These are phyloP conservation scores for Cyclargus thomasi DNA, from an alignment of 1,140 invertebrate genomes.

Conservation along the genomic window DNA sequence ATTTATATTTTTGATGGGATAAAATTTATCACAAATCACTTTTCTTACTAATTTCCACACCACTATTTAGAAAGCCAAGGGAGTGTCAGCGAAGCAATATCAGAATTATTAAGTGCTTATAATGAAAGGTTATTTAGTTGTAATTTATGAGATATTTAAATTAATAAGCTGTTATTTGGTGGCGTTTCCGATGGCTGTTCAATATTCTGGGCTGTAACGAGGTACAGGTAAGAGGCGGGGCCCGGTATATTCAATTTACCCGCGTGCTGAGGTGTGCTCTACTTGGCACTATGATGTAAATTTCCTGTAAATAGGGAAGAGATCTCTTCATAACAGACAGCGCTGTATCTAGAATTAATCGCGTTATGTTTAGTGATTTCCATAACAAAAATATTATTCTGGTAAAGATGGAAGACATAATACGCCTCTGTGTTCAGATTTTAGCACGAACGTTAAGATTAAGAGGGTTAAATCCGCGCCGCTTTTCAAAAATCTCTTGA, in stretches of 20 bases:
- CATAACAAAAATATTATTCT: too few species aligned
- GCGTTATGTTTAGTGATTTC: too few species aligned
- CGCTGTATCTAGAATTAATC: too few species aligned
- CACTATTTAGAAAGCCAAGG: not conserved
- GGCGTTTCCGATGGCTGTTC: slow-evolving; percentile 38
- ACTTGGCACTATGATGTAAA: not conserved
- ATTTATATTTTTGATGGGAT: too few species aligned
- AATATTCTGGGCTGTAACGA: slow-evolving; percentile 55
- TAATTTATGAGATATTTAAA: slow-evolving; percentile 21
- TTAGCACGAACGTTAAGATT: too few species aligned
- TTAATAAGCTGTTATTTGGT: slow-evolving; percentile 22
- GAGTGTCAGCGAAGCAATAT: not conserved
- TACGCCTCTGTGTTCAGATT: too few species aligned
- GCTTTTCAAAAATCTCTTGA: too few species aligned
- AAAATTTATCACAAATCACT: not conserved
- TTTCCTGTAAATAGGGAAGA: too few species aligned
- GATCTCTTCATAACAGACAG: too few species aligned
- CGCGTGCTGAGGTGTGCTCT: slow-evolving; percentile 19
- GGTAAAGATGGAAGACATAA: too few species aligned
- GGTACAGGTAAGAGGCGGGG: slow-evolving; percentile 61
- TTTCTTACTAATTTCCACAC: not conserved
- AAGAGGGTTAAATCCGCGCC: too few species aligned
- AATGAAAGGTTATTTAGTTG: slow-evolving; percentile 1
- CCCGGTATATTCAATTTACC: slow-evolving; percentile 51
- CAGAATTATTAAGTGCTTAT: not conserved